Base-by-base conservation (phyloP, 2,888 invertebrate genomes). In the Mesochorus sp. region DNA sequence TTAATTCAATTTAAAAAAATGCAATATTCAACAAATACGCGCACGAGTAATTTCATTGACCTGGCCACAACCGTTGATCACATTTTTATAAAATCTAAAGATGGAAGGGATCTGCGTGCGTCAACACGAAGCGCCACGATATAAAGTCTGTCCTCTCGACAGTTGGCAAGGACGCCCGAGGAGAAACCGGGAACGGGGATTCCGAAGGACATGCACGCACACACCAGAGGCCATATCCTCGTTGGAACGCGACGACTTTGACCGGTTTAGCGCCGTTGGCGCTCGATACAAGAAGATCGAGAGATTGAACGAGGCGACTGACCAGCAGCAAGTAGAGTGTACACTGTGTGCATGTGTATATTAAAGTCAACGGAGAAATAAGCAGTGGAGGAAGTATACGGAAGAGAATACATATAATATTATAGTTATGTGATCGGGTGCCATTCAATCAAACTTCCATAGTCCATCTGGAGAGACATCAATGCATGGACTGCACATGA, bases 181-280 rank as follows among this genome's bases (percentile, higher is more conserved):
- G 44, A 51, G 59, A 59, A 71, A 66, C 57, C 66, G 64, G 51
- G 62, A 72, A 61, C 62, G 57, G 67, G 42, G 53, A 67, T 53
- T 53, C 37, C 49, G 76, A 77, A 77, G 76, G 76, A 77, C 76
- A 72, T 72, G 24, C 55, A 34, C 72, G 10, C 67, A 42, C 19
- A 28, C 53, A 8, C n/a, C 1, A 10, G 49, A 68, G 34, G 26
- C 47, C 37, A 47, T 70, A 39, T 71, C 71, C 31, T 17, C 57
- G 68, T 37, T 34, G 34, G 19, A n/a, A n/a, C 44, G 34, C 39
- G 21, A 55, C 37, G 57, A 71, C 80, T 79, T 72, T 80, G 80
- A 80, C 80, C 79, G 80, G 81, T 81, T 81, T 76, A 74, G 73
- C 74, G 74, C 72, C 79, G 55, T 72, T 28, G 77, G 37, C 66